Conservation (phyloP, 2,113 vertebrate species). For the Carlito syrichta region DNA sequence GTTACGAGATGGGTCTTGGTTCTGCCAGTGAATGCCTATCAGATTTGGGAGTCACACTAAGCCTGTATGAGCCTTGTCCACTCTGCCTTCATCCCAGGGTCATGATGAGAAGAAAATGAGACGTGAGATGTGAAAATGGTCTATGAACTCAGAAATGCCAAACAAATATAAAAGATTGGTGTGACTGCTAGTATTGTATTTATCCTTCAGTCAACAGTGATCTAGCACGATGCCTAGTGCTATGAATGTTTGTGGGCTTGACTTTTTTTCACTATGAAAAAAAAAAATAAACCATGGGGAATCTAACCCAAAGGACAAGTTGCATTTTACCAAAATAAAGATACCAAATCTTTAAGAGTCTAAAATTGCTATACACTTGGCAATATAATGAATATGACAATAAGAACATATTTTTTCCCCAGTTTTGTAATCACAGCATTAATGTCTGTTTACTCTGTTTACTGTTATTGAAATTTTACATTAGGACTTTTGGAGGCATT, state of each 20-base stretch:
- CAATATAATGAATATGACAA: conserved; percentile 7
- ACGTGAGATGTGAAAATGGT: not conserved
- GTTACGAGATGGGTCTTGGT: not conserved
- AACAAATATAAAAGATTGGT: not conserved
- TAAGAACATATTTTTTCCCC: not conserved
- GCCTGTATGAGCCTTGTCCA: not conserved
- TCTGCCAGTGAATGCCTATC: not conserved
- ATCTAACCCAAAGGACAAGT: not conserved
- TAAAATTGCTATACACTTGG: not conserved
- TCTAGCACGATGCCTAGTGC: not conserved
- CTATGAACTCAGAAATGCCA: not conserved
- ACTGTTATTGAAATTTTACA: not conserved
- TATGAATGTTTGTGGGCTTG: not conserved
- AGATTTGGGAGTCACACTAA: not conserved
- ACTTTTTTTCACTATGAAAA: not conserved
- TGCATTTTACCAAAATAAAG: conserved; percentile 16
- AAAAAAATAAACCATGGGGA: not conserved
- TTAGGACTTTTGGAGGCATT: not conserved
- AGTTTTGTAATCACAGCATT: not conserved
- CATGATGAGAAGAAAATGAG: not conserved
- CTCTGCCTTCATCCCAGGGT: not conserved
- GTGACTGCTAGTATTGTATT: not conserved
- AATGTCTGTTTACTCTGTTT: not conserved
- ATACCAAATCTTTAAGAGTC: not conserved
- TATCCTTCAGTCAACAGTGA: not conserved